A percentile compares a stretch with the other conserved stretches of the same genome.
phyloP scores from a whole-genome alignment of 2,797 vertebrate genomes.

The Stomatorhinus walkeri region DNA sequence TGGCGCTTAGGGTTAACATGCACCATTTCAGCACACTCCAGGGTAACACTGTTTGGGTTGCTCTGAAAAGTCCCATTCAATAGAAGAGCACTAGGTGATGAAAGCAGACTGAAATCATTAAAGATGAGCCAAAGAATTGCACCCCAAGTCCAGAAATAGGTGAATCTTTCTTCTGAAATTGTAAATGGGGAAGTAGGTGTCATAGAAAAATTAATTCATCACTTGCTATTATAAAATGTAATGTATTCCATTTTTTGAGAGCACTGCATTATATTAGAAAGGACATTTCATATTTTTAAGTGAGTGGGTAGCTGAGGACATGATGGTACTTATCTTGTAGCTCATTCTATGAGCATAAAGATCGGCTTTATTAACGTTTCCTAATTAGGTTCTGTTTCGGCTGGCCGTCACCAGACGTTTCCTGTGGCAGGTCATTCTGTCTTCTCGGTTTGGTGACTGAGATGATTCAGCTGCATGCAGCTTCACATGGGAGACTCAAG shows the following conservation, averaged over 20 bases:
- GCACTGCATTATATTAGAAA: not conserved
- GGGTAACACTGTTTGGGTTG: slow-evolving; percentile 45
- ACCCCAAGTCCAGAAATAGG: not conserved
- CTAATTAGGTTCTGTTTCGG: not conserved
- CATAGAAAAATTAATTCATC: not conserved
- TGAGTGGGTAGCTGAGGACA: not conserved
- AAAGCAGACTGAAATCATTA: slow-evolving; percentile 30
- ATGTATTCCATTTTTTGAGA: not conserved
- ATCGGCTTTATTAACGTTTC: not conserved
- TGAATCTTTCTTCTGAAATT: not conserved
- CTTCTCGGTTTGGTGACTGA: not conserved
- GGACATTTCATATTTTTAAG: not conserved
- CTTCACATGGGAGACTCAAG: not conserved
- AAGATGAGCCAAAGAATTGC: not conserved
- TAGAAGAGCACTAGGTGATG: slow-evolving; percentile 18
- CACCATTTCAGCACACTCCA: slow-evolving; percentile 18
- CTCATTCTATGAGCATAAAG: not conserved
- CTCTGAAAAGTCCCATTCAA: not conserved
- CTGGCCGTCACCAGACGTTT: not conserved
- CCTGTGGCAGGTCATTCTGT: not conserved
- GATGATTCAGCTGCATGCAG: not conserved
- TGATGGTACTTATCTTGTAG: not conserved
- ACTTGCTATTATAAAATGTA: not conserved
- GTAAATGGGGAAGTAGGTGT: not conserved
- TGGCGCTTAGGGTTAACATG: slow-evolving; percentile 21